Conservation (phyloP, 2,888 invertebrate species). For the Alcis repandata region DNA sequence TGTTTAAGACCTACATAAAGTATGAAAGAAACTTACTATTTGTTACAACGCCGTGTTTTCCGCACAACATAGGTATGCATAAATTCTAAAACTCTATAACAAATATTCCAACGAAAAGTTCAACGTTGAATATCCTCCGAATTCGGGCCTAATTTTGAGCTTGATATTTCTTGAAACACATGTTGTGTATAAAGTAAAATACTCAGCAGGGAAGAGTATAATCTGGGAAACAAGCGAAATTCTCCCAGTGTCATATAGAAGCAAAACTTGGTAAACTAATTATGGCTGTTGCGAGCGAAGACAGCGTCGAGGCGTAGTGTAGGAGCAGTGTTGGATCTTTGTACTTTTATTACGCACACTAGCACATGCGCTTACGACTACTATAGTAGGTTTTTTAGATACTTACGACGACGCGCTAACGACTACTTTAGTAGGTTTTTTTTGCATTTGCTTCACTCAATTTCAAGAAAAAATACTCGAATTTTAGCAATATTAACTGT, state of each 20-base stretch:
- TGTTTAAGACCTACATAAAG: too few species aligned
- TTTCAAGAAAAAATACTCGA: too few species aligned
- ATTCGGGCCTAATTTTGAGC: slow-evolving; percentile 28
- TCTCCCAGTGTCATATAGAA: slow-evolving; percentile 36
- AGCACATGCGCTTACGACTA: too few species aligned
- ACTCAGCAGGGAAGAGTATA: slow-evolving; percentile 25
- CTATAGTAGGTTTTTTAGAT: too few species aligned
- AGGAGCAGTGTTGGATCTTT: slow-evolving; percentile 4
- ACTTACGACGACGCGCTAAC: too few species aligned
- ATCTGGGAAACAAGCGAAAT: slow-evolving; percentile 36
- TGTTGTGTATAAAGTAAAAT: slow-evolving; percentile 28
- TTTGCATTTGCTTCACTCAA: too few species aligned
- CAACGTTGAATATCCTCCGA: not conserved
- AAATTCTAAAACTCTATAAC: not conserved
- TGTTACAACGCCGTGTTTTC: too few species aligned
- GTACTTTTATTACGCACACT: not conserved
- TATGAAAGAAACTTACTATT: too few species aligned
- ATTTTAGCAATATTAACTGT: too few species aligned
- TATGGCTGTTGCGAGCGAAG: slow-evolving; percentile 41
- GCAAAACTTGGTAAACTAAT: slow-evolving; percentile 50
- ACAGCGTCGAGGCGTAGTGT: not conserved
- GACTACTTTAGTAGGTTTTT: not conserved
- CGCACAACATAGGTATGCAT: too few species aligned
- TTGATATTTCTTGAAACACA: slow-evolving; percentile 32
- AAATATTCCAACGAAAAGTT: slow-evolving; percentile 14